These are phyloP conservation scores for Trisateles emortualis DNA, from an alignment of 2,888 invertebrate species.

Conservation along the genomic window DNA sequence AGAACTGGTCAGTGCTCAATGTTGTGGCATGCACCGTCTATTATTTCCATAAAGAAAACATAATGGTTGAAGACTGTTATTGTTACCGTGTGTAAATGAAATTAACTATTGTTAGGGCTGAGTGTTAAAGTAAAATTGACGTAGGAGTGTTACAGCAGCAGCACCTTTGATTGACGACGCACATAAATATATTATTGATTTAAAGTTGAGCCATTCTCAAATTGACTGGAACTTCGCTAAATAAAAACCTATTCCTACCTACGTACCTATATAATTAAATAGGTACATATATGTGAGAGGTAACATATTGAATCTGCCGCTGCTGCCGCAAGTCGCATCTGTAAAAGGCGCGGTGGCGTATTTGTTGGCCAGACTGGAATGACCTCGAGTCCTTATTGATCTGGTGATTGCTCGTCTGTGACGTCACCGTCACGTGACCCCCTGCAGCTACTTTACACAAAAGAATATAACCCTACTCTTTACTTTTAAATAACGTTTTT, in stretches of 20 bases:
- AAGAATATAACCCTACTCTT: constrained; percentile 5
- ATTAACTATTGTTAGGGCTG: too few species aligned
- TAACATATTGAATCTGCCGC: constrained; percentile 38
- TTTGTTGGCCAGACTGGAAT: constrained; percentile 68
- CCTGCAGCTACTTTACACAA: constrained; percentile 44
- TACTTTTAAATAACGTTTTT: constrained; percentile 53
- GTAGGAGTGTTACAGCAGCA: too few species aligned
- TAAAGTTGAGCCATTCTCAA: too few species aligned
- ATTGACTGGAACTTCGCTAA: not conserved
- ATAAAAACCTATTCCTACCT: too few species aligned
- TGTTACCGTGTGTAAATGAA: too few species aligned
- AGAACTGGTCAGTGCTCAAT: not conserved
- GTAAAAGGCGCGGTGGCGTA: constrained; percentile 59
- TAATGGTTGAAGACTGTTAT: too few species aligned
- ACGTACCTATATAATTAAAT: too few species aligned
- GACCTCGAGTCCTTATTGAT: constrained; percentile 83
- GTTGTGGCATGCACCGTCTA: not conserved
- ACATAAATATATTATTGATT: too few species aligned
- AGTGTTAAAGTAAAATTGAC: too few species aligned
- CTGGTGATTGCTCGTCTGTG: constrained; percentile 73
- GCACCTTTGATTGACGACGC: too few species aligned
- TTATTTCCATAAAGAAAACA: not conserved
- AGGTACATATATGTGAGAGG: constrained; percentile 48
- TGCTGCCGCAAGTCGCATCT: constrained; percentile 39
- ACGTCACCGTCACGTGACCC: constrained; percentile 69